Evolutionary conservation across 2,888 invertebrate genomes (phyloP).

Genomic region (Drosophila neonasuta): DNA sequence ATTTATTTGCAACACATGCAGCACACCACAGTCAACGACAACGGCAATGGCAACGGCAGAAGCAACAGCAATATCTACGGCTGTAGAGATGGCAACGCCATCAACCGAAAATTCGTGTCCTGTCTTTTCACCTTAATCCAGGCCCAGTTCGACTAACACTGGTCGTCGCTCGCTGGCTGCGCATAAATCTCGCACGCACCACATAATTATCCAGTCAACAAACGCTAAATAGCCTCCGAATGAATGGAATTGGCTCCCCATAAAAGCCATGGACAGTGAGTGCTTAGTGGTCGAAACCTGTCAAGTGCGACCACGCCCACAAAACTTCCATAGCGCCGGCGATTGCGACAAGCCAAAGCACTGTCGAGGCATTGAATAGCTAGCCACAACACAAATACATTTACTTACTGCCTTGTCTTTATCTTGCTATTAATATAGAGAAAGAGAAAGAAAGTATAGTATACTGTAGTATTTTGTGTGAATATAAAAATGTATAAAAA

Average conservation of each 20-base stretch:
- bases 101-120: constrained; percentile 47
- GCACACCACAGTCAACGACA: constrained; percentile 22
- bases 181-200: constrained; percentile 73
- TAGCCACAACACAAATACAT: background rate
- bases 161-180: constrained; percentile 21
- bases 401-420: background rate
- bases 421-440: background rate
- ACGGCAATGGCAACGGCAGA: background rate
- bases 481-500: background rate
- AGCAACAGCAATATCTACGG: background rate
- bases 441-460: too few species aligned
- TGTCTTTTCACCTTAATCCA: constrained; percentile 69
- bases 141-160: constrained; percentile 14
- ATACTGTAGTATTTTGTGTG: background rate
- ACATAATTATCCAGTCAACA: constrained; percentile 76
- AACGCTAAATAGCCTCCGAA: constrained; percentile 61
- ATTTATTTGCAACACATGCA: constrained; percentile 72
- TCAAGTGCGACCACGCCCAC: constrained; percentile 10
- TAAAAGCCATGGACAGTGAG: constrained; percentile 30
- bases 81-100: constrained; percentile 18
- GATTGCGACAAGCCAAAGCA: background rate
- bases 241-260: constrained; percentile 33
- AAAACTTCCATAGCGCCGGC: background rate
- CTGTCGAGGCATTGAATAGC: background rate
- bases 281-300: constrained; percentile 32